These are phyloP conservation scores for Lontra canadensis DNA, from an alignment of 2,113 vertebrate species.

Conservation along the genomic window DNA sequence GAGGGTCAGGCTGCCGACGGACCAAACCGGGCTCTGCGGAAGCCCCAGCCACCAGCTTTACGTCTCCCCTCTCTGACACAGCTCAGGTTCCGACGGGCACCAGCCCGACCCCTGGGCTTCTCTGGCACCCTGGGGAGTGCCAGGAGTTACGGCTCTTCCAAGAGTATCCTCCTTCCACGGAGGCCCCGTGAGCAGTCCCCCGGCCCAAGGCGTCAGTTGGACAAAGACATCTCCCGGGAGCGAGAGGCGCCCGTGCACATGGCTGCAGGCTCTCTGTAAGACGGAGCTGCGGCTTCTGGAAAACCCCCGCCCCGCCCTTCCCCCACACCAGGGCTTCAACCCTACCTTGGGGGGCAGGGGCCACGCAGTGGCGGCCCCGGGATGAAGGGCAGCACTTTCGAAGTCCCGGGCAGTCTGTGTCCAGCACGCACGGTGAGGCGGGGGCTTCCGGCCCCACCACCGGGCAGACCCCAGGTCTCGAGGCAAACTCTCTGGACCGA, in stretches of 20 bases:
- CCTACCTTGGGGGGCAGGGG: slow-evolving; percentile 82
- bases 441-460: neutral
- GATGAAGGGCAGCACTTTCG: slow-evolving; percentile 91
- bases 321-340: neutral
- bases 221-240: rapidly evolving
- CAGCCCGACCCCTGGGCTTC: rapidly evolving
- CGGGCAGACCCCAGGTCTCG: slow-evolving; percentile 91
- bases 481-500: slow-evolving; percentile 84
- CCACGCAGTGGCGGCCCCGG: slow-evolving; percentile 71
- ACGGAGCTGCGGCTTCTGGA: rapidly evolving
- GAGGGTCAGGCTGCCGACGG: neutral
- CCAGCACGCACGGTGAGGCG: slow-evolving; percentile 82
- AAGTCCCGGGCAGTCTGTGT: slow-evolving; percentile 90
- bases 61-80: rapidly evolving
- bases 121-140: no score
- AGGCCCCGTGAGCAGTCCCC: rapidly evolving
- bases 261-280: neutral
- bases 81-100: neutral
- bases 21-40: rapidly evolving
- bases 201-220: rapidly evolving
- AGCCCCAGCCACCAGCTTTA: rapidly evolving
- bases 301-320: neutral
- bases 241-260: rapidly evolving
- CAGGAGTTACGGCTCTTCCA: neutral
- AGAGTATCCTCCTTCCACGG: rapidly evolving